phyloP scores from a whole-genome alignment of 2,113 vertebrate genomes.

The Ammospiza caudacuta region DNA sequence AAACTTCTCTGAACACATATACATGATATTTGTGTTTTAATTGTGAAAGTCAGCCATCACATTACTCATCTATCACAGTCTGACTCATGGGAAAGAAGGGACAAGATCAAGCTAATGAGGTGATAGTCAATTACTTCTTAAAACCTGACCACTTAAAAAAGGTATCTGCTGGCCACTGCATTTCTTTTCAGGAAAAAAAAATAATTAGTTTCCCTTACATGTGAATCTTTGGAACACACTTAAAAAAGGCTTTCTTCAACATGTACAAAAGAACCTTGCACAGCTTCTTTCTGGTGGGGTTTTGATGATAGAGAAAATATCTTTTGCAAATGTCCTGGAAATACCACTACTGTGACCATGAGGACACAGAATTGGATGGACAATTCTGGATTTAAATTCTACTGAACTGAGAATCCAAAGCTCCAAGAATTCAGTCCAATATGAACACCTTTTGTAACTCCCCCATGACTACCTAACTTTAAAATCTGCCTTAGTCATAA shows the following conservation, averaged over 20 bases:
- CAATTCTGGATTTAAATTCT: neutral
- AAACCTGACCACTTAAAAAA: neutral
- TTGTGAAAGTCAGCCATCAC: neutral
- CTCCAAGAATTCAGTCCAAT: neutral
- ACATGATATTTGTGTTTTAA: neutral
- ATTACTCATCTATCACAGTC: neutral
- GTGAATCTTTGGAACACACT: neutral
- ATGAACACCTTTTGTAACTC: neutral
- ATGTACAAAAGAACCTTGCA: neutral
- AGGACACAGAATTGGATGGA: neutral
- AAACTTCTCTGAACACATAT: neutral
- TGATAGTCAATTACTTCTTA: neutral
- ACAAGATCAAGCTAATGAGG: neutral
- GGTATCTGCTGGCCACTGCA: neutral
- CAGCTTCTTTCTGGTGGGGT: neutral
- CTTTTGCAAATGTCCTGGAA: neutral
- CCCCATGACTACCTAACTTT: neutral
- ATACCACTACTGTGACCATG: neutral
- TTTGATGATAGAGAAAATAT: neutral
- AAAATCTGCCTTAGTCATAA: neutral
- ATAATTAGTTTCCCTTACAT: neutral
- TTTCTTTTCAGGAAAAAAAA: neutral
- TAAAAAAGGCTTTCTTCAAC: neutral
- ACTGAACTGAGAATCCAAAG: neutral
- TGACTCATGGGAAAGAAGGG: neutral